A percentile compares a stretch with the other conserved stretches of the same genome.
These are phyloP conservation scores for Ichneumoninae sp. DNA, from an alignment of 2,888 invertebrate genomes.

Conservation along the genomic window DNA sequence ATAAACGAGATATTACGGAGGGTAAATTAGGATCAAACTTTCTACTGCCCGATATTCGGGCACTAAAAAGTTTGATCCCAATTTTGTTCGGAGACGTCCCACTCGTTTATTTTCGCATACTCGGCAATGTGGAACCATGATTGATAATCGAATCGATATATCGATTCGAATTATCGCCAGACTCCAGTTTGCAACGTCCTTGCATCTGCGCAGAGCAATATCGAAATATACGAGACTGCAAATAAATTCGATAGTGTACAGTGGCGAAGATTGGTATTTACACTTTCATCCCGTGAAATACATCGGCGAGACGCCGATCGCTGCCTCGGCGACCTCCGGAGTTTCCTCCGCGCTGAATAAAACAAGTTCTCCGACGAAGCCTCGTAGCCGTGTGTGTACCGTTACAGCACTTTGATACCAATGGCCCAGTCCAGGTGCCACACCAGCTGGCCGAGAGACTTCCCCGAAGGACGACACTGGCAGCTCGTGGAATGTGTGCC, in stretches of 20 bases:
- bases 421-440: conserved; percentile 25
- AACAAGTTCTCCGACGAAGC: conserved; percentile 45
- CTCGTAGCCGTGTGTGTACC: conserved; percentile 40
- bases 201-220: background rate
- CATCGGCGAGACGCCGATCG: background rate
- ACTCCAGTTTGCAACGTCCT: no score
- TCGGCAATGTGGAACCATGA: no score
- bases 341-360: conserved; percentile 57
- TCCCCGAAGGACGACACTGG: conserved; percentile 46
- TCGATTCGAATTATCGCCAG: no score
- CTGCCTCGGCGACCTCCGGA: conserved; percentile 3
- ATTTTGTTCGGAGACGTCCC: no score
- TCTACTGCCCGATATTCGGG: no score
- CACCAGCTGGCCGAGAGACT: conserved; percentile 50
- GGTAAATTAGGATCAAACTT: no score
- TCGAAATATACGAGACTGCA: background rate
- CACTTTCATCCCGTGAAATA: background rate
- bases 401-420: conserved; percentile 55
- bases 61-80: no score
- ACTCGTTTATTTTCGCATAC: no score
- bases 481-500: conserved; percentile 26
- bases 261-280: background rate
- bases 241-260: background rate
- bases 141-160: no score
- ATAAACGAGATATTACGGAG: no score